Evolutionary conservation across 2,113 vertebrate genomes (phyloP).

Genomic region (Istiophorus platypterus): DNA sequence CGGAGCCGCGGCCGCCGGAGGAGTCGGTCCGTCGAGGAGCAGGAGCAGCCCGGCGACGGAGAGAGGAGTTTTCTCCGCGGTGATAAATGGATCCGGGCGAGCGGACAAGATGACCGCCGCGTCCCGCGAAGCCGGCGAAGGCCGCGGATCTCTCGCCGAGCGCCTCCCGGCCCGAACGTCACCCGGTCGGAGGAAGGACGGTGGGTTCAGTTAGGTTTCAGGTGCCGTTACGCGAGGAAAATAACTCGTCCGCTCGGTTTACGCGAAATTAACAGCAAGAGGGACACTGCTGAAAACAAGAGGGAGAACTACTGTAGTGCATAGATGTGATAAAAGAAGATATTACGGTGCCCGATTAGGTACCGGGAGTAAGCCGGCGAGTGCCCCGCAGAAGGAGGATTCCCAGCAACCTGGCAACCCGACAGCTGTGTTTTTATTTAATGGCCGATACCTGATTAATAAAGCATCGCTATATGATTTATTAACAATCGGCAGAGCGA

Average conservation of each 20-base stretch:
- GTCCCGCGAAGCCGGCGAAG: slow-evolving; percentile 76
- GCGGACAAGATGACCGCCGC: slow-evolving; percentile 64
- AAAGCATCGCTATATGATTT: no score
- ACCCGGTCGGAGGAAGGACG: slow-evolving; percentile 73
- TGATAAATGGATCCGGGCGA: slow-evolving; percentile 3
- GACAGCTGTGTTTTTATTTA: no score
- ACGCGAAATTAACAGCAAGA: not conserved
- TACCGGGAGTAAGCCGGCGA: no score
- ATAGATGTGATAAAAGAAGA: not conserved
- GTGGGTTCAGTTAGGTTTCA: slow-evolving; percentile 61
- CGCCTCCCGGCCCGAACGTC: slow-evolving; percentile 84
- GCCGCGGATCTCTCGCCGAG: slow-evolving; percentile 67
- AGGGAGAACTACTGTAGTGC: not conserved
- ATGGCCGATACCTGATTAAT: no score
- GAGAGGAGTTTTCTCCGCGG: not conserved
- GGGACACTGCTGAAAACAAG: not conserved
- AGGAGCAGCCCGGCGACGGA: no score
- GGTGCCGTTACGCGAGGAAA: not conserved
- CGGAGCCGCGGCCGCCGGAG: not conserved
- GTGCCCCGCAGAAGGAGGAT: no score
- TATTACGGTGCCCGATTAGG: no score
- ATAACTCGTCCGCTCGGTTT: not conserved
- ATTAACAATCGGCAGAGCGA: no score
- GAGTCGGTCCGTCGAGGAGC: no score
- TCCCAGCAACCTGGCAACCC: no score